These are phyloP conservation scores for Melanogrammus aeglefinus DNA, from an alignment of 2,797 vertebrate genomes.

Conservation along the genomic window DNA sequence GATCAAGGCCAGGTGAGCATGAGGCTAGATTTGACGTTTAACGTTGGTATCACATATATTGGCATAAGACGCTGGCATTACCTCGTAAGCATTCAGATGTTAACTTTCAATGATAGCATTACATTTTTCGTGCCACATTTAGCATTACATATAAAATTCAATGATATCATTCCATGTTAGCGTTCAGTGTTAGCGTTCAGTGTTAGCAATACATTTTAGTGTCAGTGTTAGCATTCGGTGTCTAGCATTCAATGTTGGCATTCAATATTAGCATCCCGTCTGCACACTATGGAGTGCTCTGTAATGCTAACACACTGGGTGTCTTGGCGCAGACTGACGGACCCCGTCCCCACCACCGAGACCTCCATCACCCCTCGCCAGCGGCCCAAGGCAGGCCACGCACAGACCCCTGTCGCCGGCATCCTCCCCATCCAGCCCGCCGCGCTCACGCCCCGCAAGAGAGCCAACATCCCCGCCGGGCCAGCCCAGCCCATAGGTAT, in stretches of 20 bases:
- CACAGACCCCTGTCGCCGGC: constrained; percentile 81
- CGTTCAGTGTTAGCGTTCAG: too few relatives aligned
- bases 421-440: constrained; percentile 96
- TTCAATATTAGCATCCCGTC: too few relatives aligned
- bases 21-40: constrained; percentile 10
- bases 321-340: constrained; percentile 80
- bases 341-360: constrained; percentile 94
- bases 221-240: too few relatives aligned
- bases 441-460: constrained; percentile 92
- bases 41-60: neutral
- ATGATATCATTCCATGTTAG: too few relatives aligned
- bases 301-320: neutral
- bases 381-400: constrained; percentile 94
- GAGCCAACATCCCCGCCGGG: constrained; percentile 79
- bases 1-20: constrained; percentile 85
- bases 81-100: too few relatives aligned
- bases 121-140: neutral
- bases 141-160: neutral
- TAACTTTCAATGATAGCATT: neutral
- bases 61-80: neutral
- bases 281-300: neutral
- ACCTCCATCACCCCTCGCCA: constrained; percentile 98
- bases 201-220: too few relatives aligned
- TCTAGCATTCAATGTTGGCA: too few relatives aligned
- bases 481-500: constrained; percentile 78